Percentiles rank a stretch among this genome's conserved stretches.
These are phyloP conservation scores for Herpetotheres cachinnans DNA, from an alignment of 2,113 vertebrate genomes.

Conservation along the genomic window DNA sequence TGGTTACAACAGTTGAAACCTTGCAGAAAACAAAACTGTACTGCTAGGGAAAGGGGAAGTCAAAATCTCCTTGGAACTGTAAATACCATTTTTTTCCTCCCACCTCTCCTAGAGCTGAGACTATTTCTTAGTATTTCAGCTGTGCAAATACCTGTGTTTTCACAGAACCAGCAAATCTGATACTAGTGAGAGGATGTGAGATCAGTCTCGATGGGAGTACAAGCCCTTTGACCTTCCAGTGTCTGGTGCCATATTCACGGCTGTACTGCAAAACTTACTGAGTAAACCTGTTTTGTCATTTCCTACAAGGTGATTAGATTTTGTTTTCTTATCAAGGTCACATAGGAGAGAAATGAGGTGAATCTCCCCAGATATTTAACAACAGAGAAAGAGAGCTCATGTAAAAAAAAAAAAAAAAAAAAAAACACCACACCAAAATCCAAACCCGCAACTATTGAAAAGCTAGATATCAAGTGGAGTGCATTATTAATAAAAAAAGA, in stretches of 20 bases:
- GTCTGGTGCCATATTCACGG: slow-evolving; percentile 10
- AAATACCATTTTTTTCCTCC: not conserved
- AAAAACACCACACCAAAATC: too few relatives aligned
- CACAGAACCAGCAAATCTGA: slow-evolving; percentile 46
- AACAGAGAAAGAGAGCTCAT: not conserved
- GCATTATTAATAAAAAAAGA: not conserved
- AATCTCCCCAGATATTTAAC: not conserved
- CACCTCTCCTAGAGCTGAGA: slow-evolving; percentile 9
- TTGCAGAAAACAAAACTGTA: not conserved
- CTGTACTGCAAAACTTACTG: not conserved
- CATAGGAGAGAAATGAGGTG: not conserved
- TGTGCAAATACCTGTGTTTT: not conserved
- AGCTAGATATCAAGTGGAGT: not conserved
- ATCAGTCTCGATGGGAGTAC: not conserved
- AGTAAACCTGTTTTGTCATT: not conserved
- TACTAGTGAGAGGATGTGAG: not conserved
- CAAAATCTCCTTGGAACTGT: not conserved
- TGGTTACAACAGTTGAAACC: slow-evolving; percentile 77
- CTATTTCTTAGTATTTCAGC: slow-evolving; percentile 6
- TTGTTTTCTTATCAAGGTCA: not conserved
- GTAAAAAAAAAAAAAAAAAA: not conserved
- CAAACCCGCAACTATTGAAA: not conserved
- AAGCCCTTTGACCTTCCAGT: not conserved
- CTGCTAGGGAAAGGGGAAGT: not conserved
- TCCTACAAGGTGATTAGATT: not conserved